Base-by-base conservation (phyloP, 2,797 vertebrate species). In the Siniperca scherzeri region DNA sequence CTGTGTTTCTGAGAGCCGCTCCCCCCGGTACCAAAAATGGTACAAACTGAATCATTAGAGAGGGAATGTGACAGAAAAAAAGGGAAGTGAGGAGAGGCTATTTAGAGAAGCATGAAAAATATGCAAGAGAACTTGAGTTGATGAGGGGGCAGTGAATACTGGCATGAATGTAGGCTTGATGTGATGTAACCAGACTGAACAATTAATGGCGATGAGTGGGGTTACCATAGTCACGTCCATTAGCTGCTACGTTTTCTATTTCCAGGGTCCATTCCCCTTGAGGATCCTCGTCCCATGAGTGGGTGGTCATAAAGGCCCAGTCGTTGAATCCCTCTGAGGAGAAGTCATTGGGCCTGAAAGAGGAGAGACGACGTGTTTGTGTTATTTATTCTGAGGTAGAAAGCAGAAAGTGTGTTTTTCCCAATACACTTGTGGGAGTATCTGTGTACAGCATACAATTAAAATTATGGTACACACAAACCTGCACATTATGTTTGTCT, bases 301-400 rank as follows among this genome's bases (percentile, higher is more conserved):
- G 98, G 0, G 98, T 99, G 0, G 96, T 98, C 98, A 99, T 99
- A 86, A 99, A 99, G 33, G 98, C 97, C 98, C 98, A 99, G 91
- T 99, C 98, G 0, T 96, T 98, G 91, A 99, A 99, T 50, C 98
- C 98, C 13, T 99, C 98, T 0, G 97, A 96, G 0, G 98, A 99
- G 88, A 96, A 97, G 95, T 99, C 98, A 0, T 98, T 97, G 22
- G 97, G 97, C 90, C 98, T 99, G 91, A 60, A 78, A 57, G 13
- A 61, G 44, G 27, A 79, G n/a, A 72, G 30, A 68, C 0, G 19
- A 33, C 4, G 14, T 50, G 2, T 7, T 70, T 33, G 40, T 46
- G 72, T 67, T 59, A 36, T 42, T 53, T 40, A 4, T 59, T 36
- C 12, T 40, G 55, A 21, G 44, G 17, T 13, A 46, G 21, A 40